Base-by-base conservation (phyloP, 2,113 vertebrate species). In the Pavo muticus region DNA sequence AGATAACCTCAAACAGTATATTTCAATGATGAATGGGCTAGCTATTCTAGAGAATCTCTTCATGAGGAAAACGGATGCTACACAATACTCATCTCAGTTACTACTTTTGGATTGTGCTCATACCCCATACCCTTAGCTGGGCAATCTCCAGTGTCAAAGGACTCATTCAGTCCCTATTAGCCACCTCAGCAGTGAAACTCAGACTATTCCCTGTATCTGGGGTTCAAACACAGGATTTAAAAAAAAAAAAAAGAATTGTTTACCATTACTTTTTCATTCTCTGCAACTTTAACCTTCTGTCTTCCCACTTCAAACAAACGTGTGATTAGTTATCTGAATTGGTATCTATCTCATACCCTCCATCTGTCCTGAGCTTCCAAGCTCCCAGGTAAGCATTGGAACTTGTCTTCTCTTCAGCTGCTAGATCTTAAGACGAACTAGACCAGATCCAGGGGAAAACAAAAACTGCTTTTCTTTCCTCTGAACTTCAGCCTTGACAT, bases 1-100 rank as follows among this genome's bases (percentile, higher is more conserved):
- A 69, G 21, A 68, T 44, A 77, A 69, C 48, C 52, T 95, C 40
- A 91, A 67, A 75, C 69, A 37, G 30, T 77, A 60, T 63, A 85
- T 94, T 92, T 89, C n/a, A n/a, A n/a, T 88, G 35, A 70, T 71
- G 81, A 61, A 74, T 67, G 9, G 17, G 27, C 5, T 56, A 61
- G 6, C 4, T 21, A 5, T 79, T 76, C 35, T 69, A 44, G 29
- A 87, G 48, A 29, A 65, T 7, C 11, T 14, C 10, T 3, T 69
- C 11, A 37, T 13, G 8, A 73, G 89, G 48, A 72, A 82, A 57
- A 61, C 0, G 0, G 6, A 19, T 72, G 30, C 14, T 69, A 52
- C 10, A 61, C 35, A 65, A 57, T 61, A 57, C 10, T 35, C 61
- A 21, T 1, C 29, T 61, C 32, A 65, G 52, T 65, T 71, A 8